Evolutionary conservation across 1,140 invertebrate genomes (phyloP).

Genomic region (Drosophila albomicans): DNA sequence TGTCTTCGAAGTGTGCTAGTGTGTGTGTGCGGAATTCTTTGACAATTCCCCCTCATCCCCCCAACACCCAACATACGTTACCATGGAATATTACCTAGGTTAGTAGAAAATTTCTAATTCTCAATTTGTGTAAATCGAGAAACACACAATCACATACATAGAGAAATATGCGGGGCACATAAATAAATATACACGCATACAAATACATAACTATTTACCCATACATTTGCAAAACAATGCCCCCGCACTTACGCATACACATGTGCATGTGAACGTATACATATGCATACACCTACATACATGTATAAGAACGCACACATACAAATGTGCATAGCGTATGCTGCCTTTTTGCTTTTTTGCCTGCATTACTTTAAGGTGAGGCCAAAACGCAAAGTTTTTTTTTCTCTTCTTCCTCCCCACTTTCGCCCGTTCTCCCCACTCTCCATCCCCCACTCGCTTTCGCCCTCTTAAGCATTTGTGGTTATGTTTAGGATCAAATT

Average conservation of each 20-base stretch:
- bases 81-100: slow-evolving; percentile 83
- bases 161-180: slow-evolving; percentile 35
- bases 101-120: slow-evolving; percentile 63
- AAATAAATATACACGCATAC: slow-evolving; percentile 24
- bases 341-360: slow-evolving; percentile 18
- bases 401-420: slow-evolving; percentile 14
- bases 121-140: slow-evolving; percentile 37
- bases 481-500: slow-evolving; percentile 60
- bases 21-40: slow-evolving; percentile 75
- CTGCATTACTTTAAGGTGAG: slow-evolving; percentile 59
- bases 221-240: slow-evolving; percentile 24
- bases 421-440: background rate
- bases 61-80: slow-evolving; percentile 69
- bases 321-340: slow-evolving; percentile 15
- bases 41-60: slow-evolving; percentile 55
- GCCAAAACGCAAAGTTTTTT: slow-evolving; percentile 50
- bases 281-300: slow-evolving; percentile 16
- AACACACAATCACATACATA: background rate
- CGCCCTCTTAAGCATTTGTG: slow-evolving; percentile 22
- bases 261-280: background rate
- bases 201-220: slow-evolving; percentile 23
- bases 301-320: slow-evolving; percentile 25
- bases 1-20: slow-evolving; percentile 52
- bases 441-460: background rate
- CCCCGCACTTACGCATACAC: slow-evolving; percentile 23